Evolutionary conservation across 1,140 invertebrate genomes (phyloP).

Genomic region (Penaeus indicus): DNA sequence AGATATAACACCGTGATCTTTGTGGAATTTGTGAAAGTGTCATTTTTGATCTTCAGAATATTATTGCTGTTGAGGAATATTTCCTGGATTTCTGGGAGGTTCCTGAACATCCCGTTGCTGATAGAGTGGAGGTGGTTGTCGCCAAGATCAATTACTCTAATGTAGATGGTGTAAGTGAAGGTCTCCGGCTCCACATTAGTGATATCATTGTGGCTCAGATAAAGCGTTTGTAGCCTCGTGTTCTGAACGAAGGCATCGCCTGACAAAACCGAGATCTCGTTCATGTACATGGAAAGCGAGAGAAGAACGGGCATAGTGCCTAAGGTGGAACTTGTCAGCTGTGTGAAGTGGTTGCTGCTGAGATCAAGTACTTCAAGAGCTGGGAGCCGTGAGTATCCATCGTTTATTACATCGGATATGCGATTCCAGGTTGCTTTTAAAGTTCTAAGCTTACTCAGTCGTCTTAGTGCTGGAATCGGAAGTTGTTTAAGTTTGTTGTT

Average conservation of each 20-base stretch:
- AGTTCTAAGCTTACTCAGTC: constrained; percentile 80
- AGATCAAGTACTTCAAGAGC: constrained; percentile 68
- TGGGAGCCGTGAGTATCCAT: constrained; percentile 66
- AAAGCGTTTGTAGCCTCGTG: constrained; percentile 68
- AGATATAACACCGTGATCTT: constrained; percentile 86
- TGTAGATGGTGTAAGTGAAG: constrained; percentile 64
- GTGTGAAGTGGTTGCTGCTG: constrained; percentile 68
- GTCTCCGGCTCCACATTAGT: constrained; percentile 62
- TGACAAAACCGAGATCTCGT: constrained; percentile 68
- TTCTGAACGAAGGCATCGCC: constrained; percentile 68
- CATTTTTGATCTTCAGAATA: constrained; percentile 84
- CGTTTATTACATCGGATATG: constrained; percentile 72
- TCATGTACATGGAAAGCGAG: constrained; percentile 69
- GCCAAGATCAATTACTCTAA: constrained; percentile 70
- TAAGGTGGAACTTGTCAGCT: constrained; percentile 68
- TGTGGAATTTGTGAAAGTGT: constrained; percentile 83
- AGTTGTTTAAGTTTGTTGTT: constrained; percentile 82
- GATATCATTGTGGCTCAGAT: constrained; percentile 69
- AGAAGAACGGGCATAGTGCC: constrained; percentile 68
- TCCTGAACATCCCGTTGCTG: constrained; percentile 81
- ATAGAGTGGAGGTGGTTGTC: constrained; percentile 79
- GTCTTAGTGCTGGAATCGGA: constrained; percentile 82
- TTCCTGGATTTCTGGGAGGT: constrained; percentile 82
- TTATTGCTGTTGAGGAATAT: constrained; percentile 92
- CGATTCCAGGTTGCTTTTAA: constrained; percentile 88